Evolutionary conservation across 2,113 vertebrate species (phyloP).

Genomic region (Pelodiscus sinensis): DNA sequence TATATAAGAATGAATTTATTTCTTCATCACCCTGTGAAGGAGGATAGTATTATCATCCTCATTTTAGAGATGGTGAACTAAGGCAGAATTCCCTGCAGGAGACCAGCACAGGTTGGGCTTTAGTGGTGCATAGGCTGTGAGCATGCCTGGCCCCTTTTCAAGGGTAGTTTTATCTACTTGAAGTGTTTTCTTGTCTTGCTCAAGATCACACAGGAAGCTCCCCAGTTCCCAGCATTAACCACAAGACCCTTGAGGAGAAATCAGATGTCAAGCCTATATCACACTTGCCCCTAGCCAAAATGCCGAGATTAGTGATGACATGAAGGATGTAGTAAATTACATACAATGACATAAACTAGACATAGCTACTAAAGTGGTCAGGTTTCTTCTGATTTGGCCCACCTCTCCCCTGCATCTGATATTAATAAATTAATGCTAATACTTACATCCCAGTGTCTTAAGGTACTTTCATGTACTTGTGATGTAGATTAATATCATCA

Average conservation of each 20-base stretch:
- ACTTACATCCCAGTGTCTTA: not conserved
- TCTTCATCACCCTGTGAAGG: not conserved
- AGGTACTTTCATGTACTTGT: not conserved
- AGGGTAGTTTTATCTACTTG: not conserved
- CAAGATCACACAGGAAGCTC: not conserved
- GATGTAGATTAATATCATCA: not conserved
- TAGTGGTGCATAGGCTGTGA: not conserved
- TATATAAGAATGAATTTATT: slow-evolving; percentile 1
- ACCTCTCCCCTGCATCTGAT: not conserved
- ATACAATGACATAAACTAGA: not conserved
- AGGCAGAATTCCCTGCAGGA: not conserved
- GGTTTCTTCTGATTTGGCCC: not conserved
- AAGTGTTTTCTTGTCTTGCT: not conserved
- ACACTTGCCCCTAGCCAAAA: not conserved
- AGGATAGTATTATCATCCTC: not conserved
- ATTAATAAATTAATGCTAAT: not conserved
- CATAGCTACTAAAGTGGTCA: not conserved
- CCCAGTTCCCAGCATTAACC: not conserved
- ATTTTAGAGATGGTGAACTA: not conserved
- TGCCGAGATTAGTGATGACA: not conserved
- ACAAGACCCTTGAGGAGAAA: not conserved
- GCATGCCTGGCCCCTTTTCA: not conserved
- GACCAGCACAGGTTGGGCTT: not conserved
- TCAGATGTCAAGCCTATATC: not conserved
- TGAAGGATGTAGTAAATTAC: not conserved